Base-by-base conservation (phyloP, 2,113 vertebrate genomes). In the Lamprologus speciosus region DNA sequence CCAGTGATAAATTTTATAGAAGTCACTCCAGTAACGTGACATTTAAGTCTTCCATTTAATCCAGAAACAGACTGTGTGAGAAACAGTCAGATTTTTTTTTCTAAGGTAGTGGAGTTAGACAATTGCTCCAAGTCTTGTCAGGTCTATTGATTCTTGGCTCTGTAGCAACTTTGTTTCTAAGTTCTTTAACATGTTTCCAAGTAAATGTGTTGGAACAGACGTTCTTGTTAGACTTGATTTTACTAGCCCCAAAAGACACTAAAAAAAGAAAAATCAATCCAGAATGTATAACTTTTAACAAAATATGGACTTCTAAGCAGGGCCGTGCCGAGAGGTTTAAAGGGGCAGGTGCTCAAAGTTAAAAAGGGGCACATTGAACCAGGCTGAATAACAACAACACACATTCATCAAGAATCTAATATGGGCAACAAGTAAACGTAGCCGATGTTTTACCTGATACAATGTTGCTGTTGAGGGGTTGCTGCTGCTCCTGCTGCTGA, bases 31-130 rank as follows among this genome's bases (percentile, higher is more conserved):
- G 60, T 57, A 60, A 88, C 26, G 79, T 92, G 94, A 93, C 93
- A 94, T 94, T 94, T 93, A 89, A 89, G 81, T 79, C 70, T 47
- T 82, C n/a, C 13, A 28, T 85, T 91, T 90, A 89, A 86, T 87
- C 75, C 28, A 73, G 70, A 57, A 57, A 57, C 55, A 28, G 4
- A 57, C 7, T 16, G 35, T 85, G 87, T 51, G 31, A 50, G 54
- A 91, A 87, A 87, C 82, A 88, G 63, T 63, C 21, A 16, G 68
- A 84, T 84, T 12, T 73, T 16, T 70, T 89, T 90, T 80, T 82
- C 53, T 63, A 45, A 55, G 57, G n/a, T 50, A 81, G 35, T 28
- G 28, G 68, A 28, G 63, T 31, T 17, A 50, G 23, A 75, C 2
- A 86, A 9, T 26, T 23, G 40, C 78, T 68, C 31, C 6, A 4